Conservation (phyloP, 1,140 invertebrate genomes). For the Anoplophora glabripennis region DNA sequence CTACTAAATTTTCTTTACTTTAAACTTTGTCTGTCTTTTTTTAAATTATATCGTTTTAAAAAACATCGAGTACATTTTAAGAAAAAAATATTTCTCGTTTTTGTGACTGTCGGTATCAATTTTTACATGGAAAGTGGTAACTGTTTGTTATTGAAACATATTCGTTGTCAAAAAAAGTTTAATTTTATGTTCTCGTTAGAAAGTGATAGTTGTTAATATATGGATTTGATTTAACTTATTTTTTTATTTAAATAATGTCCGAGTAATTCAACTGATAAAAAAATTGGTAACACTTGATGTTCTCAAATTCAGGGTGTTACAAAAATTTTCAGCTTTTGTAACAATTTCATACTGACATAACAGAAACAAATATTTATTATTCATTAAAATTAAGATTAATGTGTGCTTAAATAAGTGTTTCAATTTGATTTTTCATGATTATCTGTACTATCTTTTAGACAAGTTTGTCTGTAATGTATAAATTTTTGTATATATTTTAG, state of each 20-base stretch:
- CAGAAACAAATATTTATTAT: conserved; percentile 20
- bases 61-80: no score
- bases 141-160: background rate
- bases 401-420: conserved; percentile 21
- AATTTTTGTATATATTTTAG: conserved; percentile 28
- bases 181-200: background rate
- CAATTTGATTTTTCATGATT: conserved; percentile 11
- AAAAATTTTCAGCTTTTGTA: conserved; percentile 12
- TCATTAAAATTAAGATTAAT: conserved; percentile 7
- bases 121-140: no score
- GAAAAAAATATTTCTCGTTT: no score
- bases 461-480: conserved; percentile 24
- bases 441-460: conserved; percentile 9
- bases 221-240: conserved; percentile 8
- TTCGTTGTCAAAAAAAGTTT: background rate
- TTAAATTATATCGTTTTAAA: no score
- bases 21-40: no score
- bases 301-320: conserved; percentile 19
- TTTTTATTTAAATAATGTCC: no score
- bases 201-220: conserved; percentile 1
- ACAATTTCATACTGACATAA: conserved; percentile 22
- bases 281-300: conserved; percentile 18
- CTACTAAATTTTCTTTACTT: no score
- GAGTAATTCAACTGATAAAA: conserved; percentile 12
- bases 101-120: no score